Evolutionary conservation across 1,140 invertebrate genomes (phyloP).

Genomic region (Galleria mellonella): DNA sequence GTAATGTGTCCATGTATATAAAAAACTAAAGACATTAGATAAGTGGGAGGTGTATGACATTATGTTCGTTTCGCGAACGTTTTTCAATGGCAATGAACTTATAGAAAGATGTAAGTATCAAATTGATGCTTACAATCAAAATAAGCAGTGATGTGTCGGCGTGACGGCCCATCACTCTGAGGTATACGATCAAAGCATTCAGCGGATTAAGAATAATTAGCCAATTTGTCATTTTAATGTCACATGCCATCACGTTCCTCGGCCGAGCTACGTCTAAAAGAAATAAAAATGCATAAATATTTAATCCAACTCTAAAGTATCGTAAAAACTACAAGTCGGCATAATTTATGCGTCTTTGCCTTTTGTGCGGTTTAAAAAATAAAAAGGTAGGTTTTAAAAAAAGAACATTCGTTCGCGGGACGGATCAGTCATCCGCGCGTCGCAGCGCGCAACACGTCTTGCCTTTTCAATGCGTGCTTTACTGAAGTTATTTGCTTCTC

Average conservation of each 20-base stretch:
- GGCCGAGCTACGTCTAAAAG: slow-evolving; percentile 28
- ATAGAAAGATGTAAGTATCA: slow-evolving; percentile 8
- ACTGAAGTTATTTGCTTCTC: slow-evolving; percentile 28
- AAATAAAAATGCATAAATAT: slow-evolving; percentile 54
- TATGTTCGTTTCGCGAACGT: slow-evolving; percentile 8
- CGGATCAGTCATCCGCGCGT: slow-evolving; percentile 65
- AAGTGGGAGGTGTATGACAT: too few relatives aligned
- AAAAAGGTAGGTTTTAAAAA: slow-evolving; percentile 53
- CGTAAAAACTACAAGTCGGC: slow-evolving; percentile 67
- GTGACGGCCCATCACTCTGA: slow-evolving; percentile 36
- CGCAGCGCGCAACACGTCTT: slow-evolving; percentile 52
- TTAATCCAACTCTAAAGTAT: slow-evolving; percentile 65
- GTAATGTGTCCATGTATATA: too few relatives aligned
- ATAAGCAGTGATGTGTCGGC: slow-evolving; percentile 27
- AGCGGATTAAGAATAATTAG: slow-evolving; percentile 70
- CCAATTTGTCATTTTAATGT: slow-evolving; percentile 73
- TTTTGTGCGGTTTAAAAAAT: slow-evolving; percentile 60
- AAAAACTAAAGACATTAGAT: too few relatives aligned
- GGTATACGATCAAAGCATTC: slow-evolving; percentile 21
- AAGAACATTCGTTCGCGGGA: slow-evolving; percentile 65
- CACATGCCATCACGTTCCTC: slow-evolving; percentile 66
- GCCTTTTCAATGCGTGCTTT: slow-evolving; percentile 27
- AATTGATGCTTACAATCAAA: slow-evolving; percentile 18
- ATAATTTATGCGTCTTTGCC: slow-evolving; percentile 63
- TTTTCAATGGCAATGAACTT: slow-evolving; percentile 21